A percentile compares a stretch with the other conserved stretches of the same genome.
These are phyloP conservation scores for Oriolus oriolus DNA, from an alignment of 2,113 vertebrate genomes.

Conservation along the genomic window DNA sequence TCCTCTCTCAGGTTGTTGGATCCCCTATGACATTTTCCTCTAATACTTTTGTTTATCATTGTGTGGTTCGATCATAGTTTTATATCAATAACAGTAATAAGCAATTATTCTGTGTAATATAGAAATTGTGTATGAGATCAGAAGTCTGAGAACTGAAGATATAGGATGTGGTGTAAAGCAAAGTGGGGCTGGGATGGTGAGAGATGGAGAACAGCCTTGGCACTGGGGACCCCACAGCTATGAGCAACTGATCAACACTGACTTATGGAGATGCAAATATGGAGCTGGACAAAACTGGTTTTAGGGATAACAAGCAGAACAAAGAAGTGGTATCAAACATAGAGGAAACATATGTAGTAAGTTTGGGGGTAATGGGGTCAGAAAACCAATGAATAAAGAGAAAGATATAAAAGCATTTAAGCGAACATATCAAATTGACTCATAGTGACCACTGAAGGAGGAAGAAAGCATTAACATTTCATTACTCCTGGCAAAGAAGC, in stretches of 20 bases:
- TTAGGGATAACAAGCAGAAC: background rate
- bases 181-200: background rate
- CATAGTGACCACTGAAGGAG: background rate
- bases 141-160: background rate
- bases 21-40: background rate
- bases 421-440: background rate
- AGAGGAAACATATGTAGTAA: background rate
- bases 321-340: background rate
- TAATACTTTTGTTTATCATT: background rate
- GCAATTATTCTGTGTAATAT: background rate
- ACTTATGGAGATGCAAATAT: background rate
- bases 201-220: background rate
- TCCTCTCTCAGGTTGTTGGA: background rate
- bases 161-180: background rate
- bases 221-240: background rate
- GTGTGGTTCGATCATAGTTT: background rate
- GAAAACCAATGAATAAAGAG: background rate
- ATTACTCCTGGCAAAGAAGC: background rate
- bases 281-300: background rate
- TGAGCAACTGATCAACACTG: background rate
- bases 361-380: background rate
- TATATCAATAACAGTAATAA: background rate
- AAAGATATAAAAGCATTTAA: background rate
- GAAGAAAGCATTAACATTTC: background rate
- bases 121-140: rapidly evolving